phyloP scores from a whole-genome alignment of 2,888 invertebrate genomes.

The Argyra leucocephala region DNA sequence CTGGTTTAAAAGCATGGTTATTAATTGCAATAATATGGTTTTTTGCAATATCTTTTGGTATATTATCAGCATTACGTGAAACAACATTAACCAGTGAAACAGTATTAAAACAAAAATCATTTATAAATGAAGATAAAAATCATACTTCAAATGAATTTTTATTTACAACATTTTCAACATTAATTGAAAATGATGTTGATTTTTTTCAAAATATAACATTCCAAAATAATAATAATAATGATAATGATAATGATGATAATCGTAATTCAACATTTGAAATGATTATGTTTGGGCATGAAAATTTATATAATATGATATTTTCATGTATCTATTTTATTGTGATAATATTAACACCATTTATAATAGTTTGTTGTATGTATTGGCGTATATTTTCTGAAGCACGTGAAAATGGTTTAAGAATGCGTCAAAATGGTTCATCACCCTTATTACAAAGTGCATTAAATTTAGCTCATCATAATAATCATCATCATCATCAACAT shows the following conservation, averaged over 20 bases:
- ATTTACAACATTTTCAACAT: not conserved
- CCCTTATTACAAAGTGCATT: slow-evolving; percentile 42
- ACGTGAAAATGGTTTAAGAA: slow-evolving; percentile 41
- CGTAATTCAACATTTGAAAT: not conserved
- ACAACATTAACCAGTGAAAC: slow-evolving; percentile 16
- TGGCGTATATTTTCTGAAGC: slow-evolving; percentile 44
- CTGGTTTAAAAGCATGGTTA: slow-evolving; percentile 41
- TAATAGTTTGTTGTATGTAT: slow-evolving; percentile 43
- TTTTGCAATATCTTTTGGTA: slow-evolving; percentile 40
- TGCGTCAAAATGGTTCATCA: slow-evolving; percentile 44
- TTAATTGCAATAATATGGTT: slow-evolving; percentile 43
- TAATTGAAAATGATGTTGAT: not conserved
- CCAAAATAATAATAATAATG: slow-evolving; percentile 7
- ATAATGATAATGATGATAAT: slow-evolving; percentile 9
- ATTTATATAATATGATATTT: slow-evolving; percentile 32
- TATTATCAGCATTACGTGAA: slow-evolving; percentile 40
- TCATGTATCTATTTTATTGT: slow-evolving; percentile 40
- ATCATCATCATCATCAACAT: slow-evolving; percentile 13
- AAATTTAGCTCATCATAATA: slow-evolving; percentile 35
- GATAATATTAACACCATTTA: slow-evolving; percentile 42
- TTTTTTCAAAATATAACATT: not conserved
- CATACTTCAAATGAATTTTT: not conserved
- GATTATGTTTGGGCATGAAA: not conserved
- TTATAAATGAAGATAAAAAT: not conserved
- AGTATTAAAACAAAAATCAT: not conserved